Base-by-base conservation (phyloP, 2,888 invertebrate genomes). In the Syritta pipiens region DNA sequence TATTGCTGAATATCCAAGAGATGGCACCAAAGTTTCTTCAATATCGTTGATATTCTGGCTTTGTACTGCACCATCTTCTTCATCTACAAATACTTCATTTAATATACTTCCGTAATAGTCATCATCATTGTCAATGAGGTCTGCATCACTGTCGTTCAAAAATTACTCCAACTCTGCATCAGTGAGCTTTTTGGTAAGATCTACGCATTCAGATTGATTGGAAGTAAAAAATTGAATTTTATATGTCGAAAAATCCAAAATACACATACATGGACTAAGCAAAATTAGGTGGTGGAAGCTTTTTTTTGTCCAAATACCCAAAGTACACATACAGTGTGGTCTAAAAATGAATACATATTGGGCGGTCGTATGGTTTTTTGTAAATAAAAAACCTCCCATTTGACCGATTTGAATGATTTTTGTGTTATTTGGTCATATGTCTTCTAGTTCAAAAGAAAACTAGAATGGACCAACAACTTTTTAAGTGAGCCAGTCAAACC, bases 191-290 rank as follows among this genome's bases (percentile, higher is more conserved):
- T 42, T 42, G 42, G 42, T 20, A 20, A 20, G 20, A 20, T 42
- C 22, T 22, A 22, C 4, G n/a, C 14, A 2, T 20, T 42, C 19
- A 22, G 20, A 4, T 20, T 1, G n/a, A 26, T 26, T 26, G 26
- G 4, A 7, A 5, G 26, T 26, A 5, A 26, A 26, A 26, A 26
- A 5, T 26, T 7, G 7, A 42, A n/a, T 22, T 42, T 20, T 20
- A 42, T 42, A 20, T 42, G 42, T 22, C 22, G 20, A 20, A 42
- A 42, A 9, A 20, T 20, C 22, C 2, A n/a, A 42, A 42, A 19
- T 42, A 42, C 42, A 42, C 42, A 42, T 20, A 42, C 42, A n/a
- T 42, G 20, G 42, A 42, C 42, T 20, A 42, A 37, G 35, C 3
- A n/a, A 37, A 37, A 37, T 37, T 37, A 12, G 20, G 42, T 42